Evolutionary conservation across 2,888 invertebrate genomes (phyloP).

Genomic region (Lasioglossum morio): DNA sequence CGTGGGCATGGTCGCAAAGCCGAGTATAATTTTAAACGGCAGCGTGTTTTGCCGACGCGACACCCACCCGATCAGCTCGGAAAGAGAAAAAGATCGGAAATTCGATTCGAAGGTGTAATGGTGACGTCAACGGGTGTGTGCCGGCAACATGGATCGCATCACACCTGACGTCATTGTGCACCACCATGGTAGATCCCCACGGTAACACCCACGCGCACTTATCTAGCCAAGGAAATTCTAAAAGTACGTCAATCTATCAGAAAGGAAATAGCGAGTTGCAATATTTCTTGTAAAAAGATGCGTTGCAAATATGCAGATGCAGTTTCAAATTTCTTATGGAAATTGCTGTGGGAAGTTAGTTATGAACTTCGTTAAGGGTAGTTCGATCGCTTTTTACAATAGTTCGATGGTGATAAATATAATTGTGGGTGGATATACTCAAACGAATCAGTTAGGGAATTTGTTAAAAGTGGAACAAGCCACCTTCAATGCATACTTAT

Average conservation of each 20-base stretch:
- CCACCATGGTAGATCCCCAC: not conserved
- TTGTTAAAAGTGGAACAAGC: too few relatives aligned
- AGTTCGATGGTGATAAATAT: not conserved
- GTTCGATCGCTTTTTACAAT: not conserved
- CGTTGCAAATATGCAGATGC: not conserved
- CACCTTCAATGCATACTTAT: not conserved
- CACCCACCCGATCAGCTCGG: not conserved
- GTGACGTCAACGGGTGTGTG: not conserved
- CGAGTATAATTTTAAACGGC: conserved; percentile 18
- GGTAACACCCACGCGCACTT: not conserved
- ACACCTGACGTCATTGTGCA: not conserved
- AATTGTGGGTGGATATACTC: not conserved
- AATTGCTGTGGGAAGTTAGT: not conserved
- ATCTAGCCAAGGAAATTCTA: not conserved
- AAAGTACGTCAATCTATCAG: not conserved
- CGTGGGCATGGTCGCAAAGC: not conserved
- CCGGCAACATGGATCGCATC: not conserved
- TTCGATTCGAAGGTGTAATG: not conserved
- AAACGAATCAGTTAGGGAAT: too few relatives aligned
- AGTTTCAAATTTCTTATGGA: not conserved
- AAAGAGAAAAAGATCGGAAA: conserved; percentile 1
- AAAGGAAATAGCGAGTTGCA: not conserved
- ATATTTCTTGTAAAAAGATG: not conserved
- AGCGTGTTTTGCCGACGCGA: not conserved
- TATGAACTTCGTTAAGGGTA: not conserved